Evolutionary conservation across 2,888 invertebrate species (phyloP).

Genomic region (Cryptus viduatorius): DNA sequence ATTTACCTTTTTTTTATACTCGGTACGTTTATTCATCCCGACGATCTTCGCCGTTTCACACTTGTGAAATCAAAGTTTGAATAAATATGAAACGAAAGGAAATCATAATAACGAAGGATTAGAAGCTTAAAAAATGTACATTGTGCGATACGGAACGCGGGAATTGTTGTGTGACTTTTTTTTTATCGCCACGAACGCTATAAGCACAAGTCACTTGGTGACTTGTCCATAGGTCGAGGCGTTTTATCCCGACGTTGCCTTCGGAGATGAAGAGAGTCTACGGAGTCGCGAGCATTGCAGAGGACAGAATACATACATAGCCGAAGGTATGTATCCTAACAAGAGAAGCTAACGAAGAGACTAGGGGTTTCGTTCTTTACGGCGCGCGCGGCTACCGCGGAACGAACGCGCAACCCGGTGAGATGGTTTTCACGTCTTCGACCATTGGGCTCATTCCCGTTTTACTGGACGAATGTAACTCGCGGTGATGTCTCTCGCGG

Average conservation of each 20-base stretch:
- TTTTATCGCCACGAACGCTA: slow-evolving; percentile 48
- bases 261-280: slow-evolving; percentile 12
- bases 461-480: slow-evolving; percentile 29
- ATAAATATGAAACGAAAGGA: slow-evolving; percentile 45
- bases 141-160: slow-evolving; percentile 20
- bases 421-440: slow-evolving; percentile 17
- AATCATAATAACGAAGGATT: slow-evolving; percentile 64
- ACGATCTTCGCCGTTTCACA: slow-evolving; percentile 12
- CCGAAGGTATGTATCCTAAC: slow-evolving; percentile 59
- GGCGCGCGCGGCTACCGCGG: slow-evolving; percentile 66
- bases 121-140: slow-evolving; percentile 52
- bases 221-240: slow-evolving; percentile 35
- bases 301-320: slow-evolving; percentile 6
- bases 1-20: slow-evolving; percentile 15
- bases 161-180: background rate
- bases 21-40: background rate
- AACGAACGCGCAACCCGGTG: slow-evolving; percentile 36
- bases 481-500: slow-evolving; percentile 4
- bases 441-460: background rate
- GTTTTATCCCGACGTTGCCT: slow-evolving; percentile 32
- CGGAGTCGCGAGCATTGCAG: slow-evolving; percentile 12
- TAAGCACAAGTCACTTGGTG: slow-evolving; percentile 64
- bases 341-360: slow-evolving; percentile 75
- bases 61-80: slow-evolving; percentile 34
- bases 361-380: slow-evolving; percentile 63